Percentiles rank a stretch among this genome's conserved stretches.
Conservation (phyloP, 2,797 vertebrate genomes). For the Naso thynnoides region DNA sequence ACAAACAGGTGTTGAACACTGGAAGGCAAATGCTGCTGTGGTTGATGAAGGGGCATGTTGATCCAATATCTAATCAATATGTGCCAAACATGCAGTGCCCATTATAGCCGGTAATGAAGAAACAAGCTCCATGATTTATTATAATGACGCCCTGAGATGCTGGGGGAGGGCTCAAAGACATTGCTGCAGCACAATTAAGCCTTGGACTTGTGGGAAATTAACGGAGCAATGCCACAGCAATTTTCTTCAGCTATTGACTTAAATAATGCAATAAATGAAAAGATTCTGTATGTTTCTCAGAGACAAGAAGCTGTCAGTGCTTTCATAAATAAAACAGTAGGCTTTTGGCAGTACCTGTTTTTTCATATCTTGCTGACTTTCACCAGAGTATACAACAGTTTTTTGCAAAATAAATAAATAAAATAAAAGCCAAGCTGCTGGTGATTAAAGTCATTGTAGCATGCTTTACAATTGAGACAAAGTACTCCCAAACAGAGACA, state of each 20-base stretch:
- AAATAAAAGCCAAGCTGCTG: too few relatives aligned
- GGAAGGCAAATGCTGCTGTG: slow-evolving; percentile 33
- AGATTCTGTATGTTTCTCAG: slow-evolving; percentile 11
- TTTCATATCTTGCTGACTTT: too few relatives aligned
- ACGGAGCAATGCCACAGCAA: slow-evolving; percentile 14
- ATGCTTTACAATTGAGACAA: too few relatives aligned
- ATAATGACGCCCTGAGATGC: slow-evolving; percentile 52
- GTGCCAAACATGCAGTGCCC: slow-evolving; percentile 67
- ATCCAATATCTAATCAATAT: slow-evolving; percentile 76
- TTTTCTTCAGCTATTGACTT: slow-evolving; percentile 28
- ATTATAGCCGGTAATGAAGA: slow-evolving; percentile 73
- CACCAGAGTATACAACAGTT: too few relatives aligned
- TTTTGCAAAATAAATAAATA: too few relatives aligned
- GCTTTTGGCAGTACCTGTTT: too few relatives aligned
- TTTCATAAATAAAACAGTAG: slow-evolving; percentile 1
- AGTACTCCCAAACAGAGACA: too few relatives aligned
- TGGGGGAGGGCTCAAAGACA: slow-evolving; percentile 15
- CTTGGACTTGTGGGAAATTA: slow-evolving; percentile 60
- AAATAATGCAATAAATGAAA: slow-evolving; percentile 30
- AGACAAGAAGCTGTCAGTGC: background rate
- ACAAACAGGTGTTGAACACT: slow-evolving; percentile 60
- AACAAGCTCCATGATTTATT: slow-evolving; percentile 75
- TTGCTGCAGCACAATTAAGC: slow-evolving; percentile 51
- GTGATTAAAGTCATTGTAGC: too few relatives aligned
- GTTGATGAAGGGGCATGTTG: slow-evolving; percentile 56